Conservation (phyloP, 2,797 vertebrate species). For the Gadopsis bispinosus region DNA sequence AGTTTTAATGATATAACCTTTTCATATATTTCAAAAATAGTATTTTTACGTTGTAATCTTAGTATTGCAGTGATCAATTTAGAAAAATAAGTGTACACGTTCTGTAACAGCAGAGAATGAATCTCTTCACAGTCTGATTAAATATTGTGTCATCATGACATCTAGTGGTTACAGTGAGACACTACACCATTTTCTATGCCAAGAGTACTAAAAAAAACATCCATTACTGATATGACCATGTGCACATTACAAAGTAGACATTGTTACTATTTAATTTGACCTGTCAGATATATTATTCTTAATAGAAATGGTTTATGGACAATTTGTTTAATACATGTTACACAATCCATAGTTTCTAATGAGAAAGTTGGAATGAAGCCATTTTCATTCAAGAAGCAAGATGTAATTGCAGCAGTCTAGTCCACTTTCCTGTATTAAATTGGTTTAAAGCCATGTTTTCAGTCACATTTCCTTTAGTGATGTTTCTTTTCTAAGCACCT, state of each 20-base stretch:
- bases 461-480: background rate
- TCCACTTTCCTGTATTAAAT: background rate
- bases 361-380: background rate
- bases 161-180: conserved; percentile 42
- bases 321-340: background rate
- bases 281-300: background rate
- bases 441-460: background rate
- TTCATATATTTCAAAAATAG: background rate
- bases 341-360: background rate
- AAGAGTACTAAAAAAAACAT: background rate
- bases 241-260: background rate
- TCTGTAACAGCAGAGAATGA: background rate
- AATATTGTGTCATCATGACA: conserved; percentile 36
- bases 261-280: background rate
- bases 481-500: background rate
- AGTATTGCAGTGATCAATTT: background rate
- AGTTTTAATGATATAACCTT: background rate
- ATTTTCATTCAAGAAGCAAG: background rate
- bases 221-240: background rate
- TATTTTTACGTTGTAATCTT: background rate
- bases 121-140: background rate
- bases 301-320: background rate
- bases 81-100: background rate
- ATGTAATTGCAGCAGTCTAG: background rate
- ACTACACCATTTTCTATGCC: conserved; percentile 13